Evolutionary conservation across 1,140 invertebrate species (phyloP).

Genomic region (Penaeus chinensis): DNA sequence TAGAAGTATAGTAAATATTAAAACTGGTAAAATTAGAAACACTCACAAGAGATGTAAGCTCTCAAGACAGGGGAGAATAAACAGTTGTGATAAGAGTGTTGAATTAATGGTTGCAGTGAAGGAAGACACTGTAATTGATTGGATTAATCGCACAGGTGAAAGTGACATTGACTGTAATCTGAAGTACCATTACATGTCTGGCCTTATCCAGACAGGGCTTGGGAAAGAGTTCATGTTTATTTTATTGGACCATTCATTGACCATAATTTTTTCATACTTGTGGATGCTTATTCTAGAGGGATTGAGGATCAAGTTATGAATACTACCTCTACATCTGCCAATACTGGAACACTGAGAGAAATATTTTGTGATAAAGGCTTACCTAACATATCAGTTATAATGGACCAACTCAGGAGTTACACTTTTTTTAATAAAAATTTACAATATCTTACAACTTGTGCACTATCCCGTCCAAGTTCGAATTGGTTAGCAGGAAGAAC

Average conservation of each 20-base stretch:
- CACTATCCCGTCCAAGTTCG: slow-evolving; percentile 2
- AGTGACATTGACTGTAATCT: not conserved
- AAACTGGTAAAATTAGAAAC: too few relatives aligned
- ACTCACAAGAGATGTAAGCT: too few relatives aligned
- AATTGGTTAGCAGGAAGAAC: slow-evolving; percentile 4
- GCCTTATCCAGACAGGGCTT: slow-evolving; percentile 62
- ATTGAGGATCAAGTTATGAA: slow-evolving; percentile 25
- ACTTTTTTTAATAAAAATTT: too few relatives aligned
- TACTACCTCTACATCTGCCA: not conserved
- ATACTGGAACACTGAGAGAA: not conserved
- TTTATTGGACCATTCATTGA: slow-evolving; percentile 43
- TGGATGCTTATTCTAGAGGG: slow-evolving; percentile 37
- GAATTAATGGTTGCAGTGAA: too few relatives aligned
- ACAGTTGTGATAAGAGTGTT: too few relatives aligned
- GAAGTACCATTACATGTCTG: slow-evolving; percentile 37
- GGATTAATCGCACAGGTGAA: too few relatives aligned
- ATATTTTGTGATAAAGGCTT: not conserved
- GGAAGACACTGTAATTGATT: too few relatives aligned
- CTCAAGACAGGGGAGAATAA: too few relatives aligned
- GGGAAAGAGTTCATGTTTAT: slow-evolving; percentile 66
- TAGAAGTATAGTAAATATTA: too few relatives aligned
- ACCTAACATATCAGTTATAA: not conserved
- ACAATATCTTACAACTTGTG: not conserved
- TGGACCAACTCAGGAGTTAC: not conserved
- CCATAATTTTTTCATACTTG: slow-evolving; percentile 23